Conservation (phyloP, 2,797 vertebrate species). For the Ciconia nigra region DNA sequence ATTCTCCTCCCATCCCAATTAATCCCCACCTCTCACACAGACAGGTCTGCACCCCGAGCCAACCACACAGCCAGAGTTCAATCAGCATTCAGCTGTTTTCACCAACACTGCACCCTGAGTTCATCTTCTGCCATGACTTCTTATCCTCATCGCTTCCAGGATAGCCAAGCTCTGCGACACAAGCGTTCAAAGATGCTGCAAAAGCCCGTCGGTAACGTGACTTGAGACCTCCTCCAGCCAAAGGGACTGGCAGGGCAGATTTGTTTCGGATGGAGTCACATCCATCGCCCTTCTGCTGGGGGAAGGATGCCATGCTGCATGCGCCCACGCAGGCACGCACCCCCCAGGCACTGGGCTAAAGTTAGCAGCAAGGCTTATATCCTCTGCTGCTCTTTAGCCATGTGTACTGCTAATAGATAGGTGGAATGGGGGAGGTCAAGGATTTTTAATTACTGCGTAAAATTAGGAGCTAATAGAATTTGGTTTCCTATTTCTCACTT, state of each 20-base stretch:
- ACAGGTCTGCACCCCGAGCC: not conserved
- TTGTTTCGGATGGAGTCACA: not conserved
- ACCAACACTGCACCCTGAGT: fast-evolving
- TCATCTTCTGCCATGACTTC: not conserved
- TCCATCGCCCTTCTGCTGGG: not conserved
- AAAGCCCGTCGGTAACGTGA: not conserved
- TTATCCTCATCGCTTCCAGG: not conserved
- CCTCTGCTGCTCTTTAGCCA: not conserved
- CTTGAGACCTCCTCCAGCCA: not conserved
- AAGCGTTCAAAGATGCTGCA: not conserved
- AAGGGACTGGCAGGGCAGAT: not conserved
- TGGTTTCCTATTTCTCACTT: not conserved
- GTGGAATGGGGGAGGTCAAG: not conserved
- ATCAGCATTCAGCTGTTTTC: not conserved
- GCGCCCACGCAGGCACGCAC: not conserved
- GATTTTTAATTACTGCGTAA: slow-evolving; percentile 37
- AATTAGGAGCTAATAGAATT: slow-evolving; percentile 1
- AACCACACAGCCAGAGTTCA: not conserved
- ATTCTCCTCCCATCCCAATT: not conserved
- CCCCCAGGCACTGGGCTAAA: slow-evolving; percentile 4
- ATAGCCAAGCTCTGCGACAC: not conserved
- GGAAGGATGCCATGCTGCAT: not conserved
- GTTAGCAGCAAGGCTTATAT: not conserved
- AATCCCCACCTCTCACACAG: not conserved
- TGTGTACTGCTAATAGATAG: not conserved